Base-by-base conservation (phyloP, 2,113 vertebrate species). In the Brienomyrus brachyistius region DNA sequence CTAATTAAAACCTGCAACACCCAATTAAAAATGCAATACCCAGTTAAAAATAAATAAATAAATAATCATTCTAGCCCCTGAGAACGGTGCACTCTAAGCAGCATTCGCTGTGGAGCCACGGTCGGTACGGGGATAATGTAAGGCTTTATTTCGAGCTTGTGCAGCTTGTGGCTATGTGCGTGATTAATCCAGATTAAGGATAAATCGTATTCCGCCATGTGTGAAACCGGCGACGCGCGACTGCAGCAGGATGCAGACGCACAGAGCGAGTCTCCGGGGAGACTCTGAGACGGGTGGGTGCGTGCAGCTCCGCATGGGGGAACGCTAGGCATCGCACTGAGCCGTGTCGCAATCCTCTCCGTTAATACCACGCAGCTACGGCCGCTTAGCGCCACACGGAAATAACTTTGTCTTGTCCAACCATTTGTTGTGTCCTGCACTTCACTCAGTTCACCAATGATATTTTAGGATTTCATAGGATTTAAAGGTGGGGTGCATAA, bases 161-260 rank as follows among this genome's bases (percentile, higher is more conserved):
- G 35, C 51, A 59, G 19, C 77, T 47, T 59, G 77, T 59, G 80
- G 89, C 27, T 90, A 66, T 48, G 77, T 83, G 77, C 88, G 66
- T 51, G 15, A 86, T 90, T 90, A 90, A 90, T 86, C 82, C 82
- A 89, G 80, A 85, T 66, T 89, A 89, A 89, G 56, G 40, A 77
- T 35, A 66, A 86, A 50, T 66, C 89, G 27, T 23, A 31, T 70
- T 50, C 21, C 56, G 23, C 23, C 40, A 85, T 11, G 40, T 54
- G 62, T 21, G 31, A 89, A 66, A 87, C 51, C 6, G 74, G 74
- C 27, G 35, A 19, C 74, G 74, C 74, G 35, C 35, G 27, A 31
- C 47, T 31, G 50, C n/a, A 13, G 84, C 48, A 27, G n/a, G 47
- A 27, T 74, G 23, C 48, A 15, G 48, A 54, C 50, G 19, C 31